Conservation (phyloP, 2,888 invertebrate species). For the Scaptomyza tumidula region DNA sequence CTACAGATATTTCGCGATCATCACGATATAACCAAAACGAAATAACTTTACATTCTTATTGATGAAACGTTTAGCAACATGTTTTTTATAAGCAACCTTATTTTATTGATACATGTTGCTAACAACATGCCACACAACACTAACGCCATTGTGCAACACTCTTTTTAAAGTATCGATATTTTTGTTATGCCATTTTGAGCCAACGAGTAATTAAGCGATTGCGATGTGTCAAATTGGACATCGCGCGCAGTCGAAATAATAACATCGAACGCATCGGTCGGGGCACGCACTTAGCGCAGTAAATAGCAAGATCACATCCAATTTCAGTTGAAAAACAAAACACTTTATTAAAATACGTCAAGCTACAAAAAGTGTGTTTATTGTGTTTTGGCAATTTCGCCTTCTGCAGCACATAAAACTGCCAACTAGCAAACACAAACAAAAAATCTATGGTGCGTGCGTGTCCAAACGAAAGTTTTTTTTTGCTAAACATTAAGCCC, state of each 20-base stretch:
- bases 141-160: conserved; percentile 18
- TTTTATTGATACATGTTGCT: not conserved
- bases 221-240: conserved; percentile 43
- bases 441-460: conserved; percentile 23
- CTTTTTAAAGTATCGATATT: conserved; percentile 16
- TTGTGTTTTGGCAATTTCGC: conserved; percentile 35
- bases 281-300: conserved; percentile 44
- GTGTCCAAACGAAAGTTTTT: conserved; percentile 14
- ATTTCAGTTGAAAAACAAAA: conserved; percentile 51
- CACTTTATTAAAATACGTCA: conserved; percentile 63
- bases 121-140: conserved; percentile 14
- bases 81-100: not conserved
- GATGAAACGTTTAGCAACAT: not conserved
- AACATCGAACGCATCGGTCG: conserved; percentile 43
- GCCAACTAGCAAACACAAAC: conserved; percentile 20
- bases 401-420: conserved; percentile 36
- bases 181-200: conserved; percentile 40
- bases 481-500: conserved; percentile 8
- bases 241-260: conserved; percentile 51
- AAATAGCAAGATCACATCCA: conserved; percentile 30
- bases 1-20: too few relatives aligned
- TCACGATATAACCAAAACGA: not conserved
- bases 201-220: conserved; percentile 7
- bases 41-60: too few relatives aligned
- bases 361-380: conserved; percentile 8